Evolutionary conservation across 2,113 vertebrate genomes (phyloP), one percentile per base, ranked within the genome.

Genomic region (Tachycineta bicolor): DNA sequence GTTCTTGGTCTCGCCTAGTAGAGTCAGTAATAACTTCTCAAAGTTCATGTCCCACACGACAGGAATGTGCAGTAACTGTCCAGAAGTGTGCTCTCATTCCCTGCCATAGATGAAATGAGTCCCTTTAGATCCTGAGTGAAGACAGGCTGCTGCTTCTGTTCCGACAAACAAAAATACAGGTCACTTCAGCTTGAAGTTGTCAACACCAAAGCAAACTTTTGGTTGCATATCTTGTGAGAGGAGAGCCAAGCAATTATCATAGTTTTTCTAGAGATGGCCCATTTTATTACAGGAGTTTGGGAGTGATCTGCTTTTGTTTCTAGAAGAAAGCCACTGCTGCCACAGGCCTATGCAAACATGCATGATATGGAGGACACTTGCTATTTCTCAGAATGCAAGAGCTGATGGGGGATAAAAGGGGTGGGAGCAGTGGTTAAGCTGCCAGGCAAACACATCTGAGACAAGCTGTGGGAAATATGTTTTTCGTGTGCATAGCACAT

Each of bases 401-500:
- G 62, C 56, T 78, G 29, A 44, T 10, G 37, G 14, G 37, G 53
- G n/a, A 50, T n/a, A 25, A 50, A 21, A 12, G 22, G 31, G 39
- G 82, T 46, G 70, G 69, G 74, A 78, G 79, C 65, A 82, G 82
- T 37, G 82, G 74, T 90, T 89, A 67, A 78, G 49, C 9, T 84
- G 65, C 65, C 90, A 91, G 80, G 80, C 47, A 82, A 90, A 67
- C 69, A 65, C 20, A 12, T 78, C 74, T 68, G 60, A 87, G 56
- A 75, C 74, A 90, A 91, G 85, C 79, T 93, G 94, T 68, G 75
- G 86, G 89, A 90, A 92, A 76, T 46, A 41, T 13, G 31, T 28
- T 70, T 73, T 91, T 65, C 12, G 4, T 87, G 70, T 52, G 79
- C 70, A 47, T 52, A 71, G 89, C 83, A 92, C 14, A 0, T 79